A percentile compares a stretch with the other conserved stretches of the same genome.
Evolutionary conservation across 1,140 invertebrate genomes (phyloP).

Genomic region (Bacillus rossius): DNA sequence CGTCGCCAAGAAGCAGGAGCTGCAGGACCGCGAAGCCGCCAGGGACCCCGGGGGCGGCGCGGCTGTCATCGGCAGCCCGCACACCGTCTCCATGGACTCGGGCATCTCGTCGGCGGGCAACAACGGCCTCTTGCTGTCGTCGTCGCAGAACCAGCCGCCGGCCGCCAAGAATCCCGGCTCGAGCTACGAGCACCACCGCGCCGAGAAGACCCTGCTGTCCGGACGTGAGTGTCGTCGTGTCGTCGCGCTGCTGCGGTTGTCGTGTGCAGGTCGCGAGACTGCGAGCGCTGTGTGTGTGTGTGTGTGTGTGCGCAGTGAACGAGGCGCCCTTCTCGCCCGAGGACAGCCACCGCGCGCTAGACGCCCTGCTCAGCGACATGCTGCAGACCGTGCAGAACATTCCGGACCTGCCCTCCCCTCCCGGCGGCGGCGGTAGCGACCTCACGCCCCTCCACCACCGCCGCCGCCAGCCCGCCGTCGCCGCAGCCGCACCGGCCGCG

Average conservation of each 20-base stretch:
- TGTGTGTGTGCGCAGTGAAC: too few relatives aligned
- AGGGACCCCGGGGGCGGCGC: neutral
- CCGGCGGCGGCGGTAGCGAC: conserved; percentile 22
- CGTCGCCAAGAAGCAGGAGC: conserved; percentile 54
- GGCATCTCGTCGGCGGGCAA: conserved; percentile 66
- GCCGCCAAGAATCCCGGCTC: too few relatives aligned
- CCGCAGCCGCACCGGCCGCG: neutral
- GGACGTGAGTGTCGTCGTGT: too few relatives aligned
- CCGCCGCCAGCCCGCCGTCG: conserved; percentile 17
- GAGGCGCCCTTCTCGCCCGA: conserved; percentile 4
- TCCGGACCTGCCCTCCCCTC: conserved; percentile 47
- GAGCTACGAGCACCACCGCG: too few relatives aligned
- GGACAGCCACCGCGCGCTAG: conserved; percentile 52
- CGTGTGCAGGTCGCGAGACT: too few relatives aligned
- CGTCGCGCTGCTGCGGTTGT: too few relatives aligned
- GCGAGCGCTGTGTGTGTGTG: too few relatives aligned
- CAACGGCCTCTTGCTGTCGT: neutral
- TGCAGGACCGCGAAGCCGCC: conserved; percentile 3
- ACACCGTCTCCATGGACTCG: conserved; percentile 79
- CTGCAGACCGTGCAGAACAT: conserved; percentile 73
- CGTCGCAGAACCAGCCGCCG: neutral
- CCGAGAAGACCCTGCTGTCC: too few relatives aligned
- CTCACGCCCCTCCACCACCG: conserved; percentile 28
- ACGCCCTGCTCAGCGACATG: conserved; percentile 74
- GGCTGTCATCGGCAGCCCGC: conserved; percentile 44